A percentile compares a stretch with the other conserved stretches of the same genome.
phyloP scores from a whole-genome alignment of 2,888 invertebrate species.

The Harpalus rubripes region DNA sequence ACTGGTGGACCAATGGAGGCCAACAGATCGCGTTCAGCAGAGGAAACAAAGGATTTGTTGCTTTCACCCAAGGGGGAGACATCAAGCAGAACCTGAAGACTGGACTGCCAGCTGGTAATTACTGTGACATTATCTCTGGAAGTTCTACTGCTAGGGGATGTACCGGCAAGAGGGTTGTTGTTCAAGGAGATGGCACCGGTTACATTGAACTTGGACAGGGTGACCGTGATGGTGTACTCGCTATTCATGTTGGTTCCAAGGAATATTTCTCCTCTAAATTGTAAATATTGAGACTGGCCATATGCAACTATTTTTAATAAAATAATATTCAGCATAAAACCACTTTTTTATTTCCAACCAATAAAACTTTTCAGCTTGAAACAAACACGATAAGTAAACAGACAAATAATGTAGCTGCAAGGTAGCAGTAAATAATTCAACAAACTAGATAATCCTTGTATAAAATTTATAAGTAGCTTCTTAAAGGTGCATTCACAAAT shows the following conservation, averaged over 20 bases:
- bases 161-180: conserved; percentile 83
- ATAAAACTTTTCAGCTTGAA: no score
- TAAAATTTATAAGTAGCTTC: no score
- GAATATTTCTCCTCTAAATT: conserved; percentile 14
- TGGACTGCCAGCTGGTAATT: conserved; percentile 86
- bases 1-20: conserved; percentile 91
- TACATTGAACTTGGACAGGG: conserved; percentile 79
- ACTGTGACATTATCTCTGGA: conserved; percentile 94
- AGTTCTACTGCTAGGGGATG: conserved; percentile 80
- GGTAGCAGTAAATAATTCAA: no score
- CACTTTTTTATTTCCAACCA: no score
- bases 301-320: no score
- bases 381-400: no score
- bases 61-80: conserved; percentile 85
- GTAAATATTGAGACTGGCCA: neutral
- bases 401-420: no score
- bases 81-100: conserved; percentile 81
- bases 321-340: no score
- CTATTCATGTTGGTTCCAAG: conserved; percentile 80
- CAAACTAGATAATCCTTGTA: no score
- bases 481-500: no score
- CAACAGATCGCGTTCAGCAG: conserved; percentile 93
- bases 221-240: conserved; percentile 85
- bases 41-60: conserved; percentile 85
- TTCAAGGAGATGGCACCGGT: conserved; percentile 81